phyloP scores from a whole-genome alignment of 2,113 vertebrate genomes.

The Silurus meridionalis region DNA sequence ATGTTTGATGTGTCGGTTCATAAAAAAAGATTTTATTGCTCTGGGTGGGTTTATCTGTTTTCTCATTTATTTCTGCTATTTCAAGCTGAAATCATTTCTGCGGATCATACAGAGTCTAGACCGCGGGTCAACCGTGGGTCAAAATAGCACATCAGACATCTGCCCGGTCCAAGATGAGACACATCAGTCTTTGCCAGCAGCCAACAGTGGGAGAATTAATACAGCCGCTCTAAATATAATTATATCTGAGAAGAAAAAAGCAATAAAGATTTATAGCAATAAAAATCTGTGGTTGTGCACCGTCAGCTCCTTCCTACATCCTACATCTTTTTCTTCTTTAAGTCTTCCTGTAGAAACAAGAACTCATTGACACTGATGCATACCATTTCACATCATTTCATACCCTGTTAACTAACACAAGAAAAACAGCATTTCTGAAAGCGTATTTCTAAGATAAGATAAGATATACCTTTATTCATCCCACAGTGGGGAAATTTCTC shows the following conservation, averaged over 20 bases:
- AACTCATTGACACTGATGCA: neutral
- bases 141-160: slow-evolving; percentile 16
- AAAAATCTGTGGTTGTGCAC: neutral
- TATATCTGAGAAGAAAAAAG: neutral
- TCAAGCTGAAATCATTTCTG: neutral
- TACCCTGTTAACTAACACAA: neutral
- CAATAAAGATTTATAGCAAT: neutral
- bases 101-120: neutral
- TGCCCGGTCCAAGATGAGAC: neutral
- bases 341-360: neutral
- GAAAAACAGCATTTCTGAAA: neutral
- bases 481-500: too few relatives aligned
- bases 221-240: neutral
- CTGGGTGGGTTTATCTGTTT: slow-evolving; percentile 20
- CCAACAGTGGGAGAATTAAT: slow-evolving; percentile 7
- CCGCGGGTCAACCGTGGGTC: neutral
- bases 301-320: neutral
- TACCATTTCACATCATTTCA: neutral
- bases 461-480: too few relatives aligned
- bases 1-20: slow-evolving; percentile 13
- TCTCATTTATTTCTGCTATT: slow-evolving; percentile 23
- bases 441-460: too few relatives aligned
- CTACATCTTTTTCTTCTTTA: neutral
- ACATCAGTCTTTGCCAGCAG: neutral
- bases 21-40: slow-evolving; percentile 35